These are phyloP conservation scores for Neotragus moschatus DNA, from an alignment of 2,113 vertebrate genomes.

Conservation along the genomic window DNA sequence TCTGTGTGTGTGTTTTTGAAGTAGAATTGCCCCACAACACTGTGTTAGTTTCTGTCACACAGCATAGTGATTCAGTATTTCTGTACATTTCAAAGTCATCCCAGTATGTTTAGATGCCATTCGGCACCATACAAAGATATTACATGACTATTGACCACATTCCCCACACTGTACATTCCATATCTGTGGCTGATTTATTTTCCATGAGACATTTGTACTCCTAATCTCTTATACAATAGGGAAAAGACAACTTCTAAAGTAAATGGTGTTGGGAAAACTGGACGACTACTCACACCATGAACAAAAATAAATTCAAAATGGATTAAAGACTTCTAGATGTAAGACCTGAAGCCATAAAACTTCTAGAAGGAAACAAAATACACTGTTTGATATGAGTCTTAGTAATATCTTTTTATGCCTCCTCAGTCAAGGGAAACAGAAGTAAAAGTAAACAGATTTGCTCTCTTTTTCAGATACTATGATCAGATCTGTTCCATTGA, in stretches of 20 bases:
- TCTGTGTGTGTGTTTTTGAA: not conserved
- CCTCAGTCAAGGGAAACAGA: not conserved
- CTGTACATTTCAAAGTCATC: not conserved
- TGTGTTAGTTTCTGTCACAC: not conserved
- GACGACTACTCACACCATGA: not conserved
- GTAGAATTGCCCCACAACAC: not conserved
- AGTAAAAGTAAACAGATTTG: not conserved
- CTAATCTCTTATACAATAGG: not conserved
- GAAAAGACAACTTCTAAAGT: not conserved
- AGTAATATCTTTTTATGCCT: not conserved
- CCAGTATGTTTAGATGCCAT: not conserved
- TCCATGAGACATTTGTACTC: not conserved
- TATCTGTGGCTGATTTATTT: not conserved
- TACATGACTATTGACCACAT: not conserved
- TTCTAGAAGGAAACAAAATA: not conserved
- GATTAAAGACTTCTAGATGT: not conserved
- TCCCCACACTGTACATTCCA: no score
- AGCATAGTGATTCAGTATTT: not conserved
- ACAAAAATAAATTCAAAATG: not conserved
- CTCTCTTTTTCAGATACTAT: conserved; percentile 87
- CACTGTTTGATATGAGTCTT: not conserved
- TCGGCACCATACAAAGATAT: not conserved
- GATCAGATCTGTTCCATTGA: conserved; percentile 97
- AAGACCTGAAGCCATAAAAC: not conserved
- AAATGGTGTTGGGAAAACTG: not conserved